These are phyloP conservation scores for Oxystoma pomonae DNA, from an alignment of 2,888 invertebrate genomes.

Conservation along the genomic window DNA sequence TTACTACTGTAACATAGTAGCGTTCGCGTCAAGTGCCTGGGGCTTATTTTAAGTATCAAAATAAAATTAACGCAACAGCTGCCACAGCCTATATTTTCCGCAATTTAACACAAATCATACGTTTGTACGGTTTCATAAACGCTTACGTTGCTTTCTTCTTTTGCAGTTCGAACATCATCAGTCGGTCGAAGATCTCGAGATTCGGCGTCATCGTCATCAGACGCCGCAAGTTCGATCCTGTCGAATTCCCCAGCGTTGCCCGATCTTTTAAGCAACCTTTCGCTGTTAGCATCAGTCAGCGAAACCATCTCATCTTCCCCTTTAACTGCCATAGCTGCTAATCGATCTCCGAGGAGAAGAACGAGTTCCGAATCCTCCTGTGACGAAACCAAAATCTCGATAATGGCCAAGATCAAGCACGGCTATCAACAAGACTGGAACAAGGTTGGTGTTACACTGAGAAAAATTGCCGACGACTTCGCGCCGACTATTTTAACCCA, in stretches of 20 bases:
- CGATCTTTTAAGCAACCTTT: constrained; percentile 28
- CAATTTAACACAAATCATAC: not conserved
- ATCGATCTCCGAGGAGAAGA: constrained; percentile 29
- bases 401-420: constrained; percentile 30
- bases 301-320: constrained; percentile 22
- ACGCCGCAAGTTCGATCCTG: constrained; percentile 2
- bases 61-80: not conserved
- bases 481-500: constrained; percentile 27
- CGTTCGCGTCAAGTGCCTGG: constrained; percentile 30
- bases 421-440: constrained; percentile 35
- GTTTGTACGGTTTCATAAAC: not conserved
- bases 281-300: constrained; percentile 28
- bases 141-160: constrained; percentile 6
- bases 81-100: not conserved
- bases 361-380: constrained; percentile 36
- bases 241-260: constrained; percentile 15
- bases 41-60: constrained; percentile 24
- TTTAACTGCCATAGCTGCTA: constrained; percentile 23
- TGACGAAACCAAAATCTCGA: constrained; percentile 36
- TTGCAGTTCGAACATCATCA: constrained; percentile 27
- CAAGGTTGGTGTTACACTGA: constrained; percentile 37
- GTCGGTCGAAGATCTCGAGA: constrained; percentile 21
- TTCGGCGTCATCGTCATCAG: constrained; percentile 10
- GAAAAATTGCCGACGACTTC: constrained; percentile 35
- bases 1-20: constrained; percentile 31